Conservation (phyloP, 2,888 invertebrate genomes). For the Taphrorychus bicolor region DNA sequence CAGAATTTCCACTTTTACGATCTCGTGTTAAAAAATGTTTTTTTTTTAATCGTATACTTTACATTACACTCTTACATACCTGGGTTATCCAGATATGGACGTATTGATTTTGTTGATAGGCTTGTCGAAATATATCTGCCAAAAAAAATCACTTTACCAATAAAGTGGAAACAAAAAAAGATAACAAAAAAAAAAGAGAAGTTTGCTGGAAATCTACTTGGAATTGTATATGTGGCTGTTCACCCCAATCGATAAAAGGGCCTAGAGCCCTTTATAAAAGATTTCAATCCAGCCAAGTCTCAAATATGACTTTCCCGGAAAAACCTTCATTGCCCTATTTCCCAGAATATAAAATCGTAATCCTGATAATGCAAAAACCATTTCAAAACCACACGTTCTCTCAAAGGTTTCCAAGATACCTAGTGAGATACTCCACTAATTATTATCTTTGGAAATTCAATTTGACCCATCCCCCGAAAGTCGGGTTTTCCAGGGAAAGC, state of each 20-base stretch:
- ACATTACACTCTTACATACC: conserved; percentile 42
- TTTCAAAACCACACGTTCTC: too few species aligned
- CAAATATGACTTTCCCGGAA: conserved; percentile 14
- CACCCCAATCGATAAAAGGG: conserved; percentile 15
- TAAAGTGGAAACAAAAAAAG: too few species aligned
- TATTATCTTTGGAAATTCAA: too few species aligned
- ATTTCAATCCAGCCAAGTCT: conserved; percentile 18
- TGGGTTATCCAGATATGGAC: conserved; percentile 50
- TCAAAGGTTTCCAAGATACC: too few species aligned
- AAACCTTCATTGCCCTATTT: background rate
- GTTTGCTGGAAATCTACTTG: conserved; percentile 2
- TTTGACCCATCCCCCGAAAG: background rate
- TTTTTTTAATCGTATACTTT: background rate
- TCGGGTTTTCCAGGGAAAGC: background rate
- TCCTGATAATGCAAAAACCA: too few species aligned
- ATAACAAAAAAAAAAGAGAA: background rate
- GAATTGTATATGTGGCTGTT: conserved; percentile 19
- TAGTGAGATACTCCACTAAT: too few species aligned
- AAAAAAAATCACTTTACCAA: too few species aligned
- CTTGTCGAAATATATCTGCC: conserved; percentile 47
- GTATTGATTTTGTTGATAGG: conserved; percentile 40
- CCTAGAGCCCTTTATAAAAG: conserved; percentile 23
- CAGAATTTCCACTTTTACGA: conserved; percentile 52
- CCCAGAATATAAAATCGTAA: too few species aligned
- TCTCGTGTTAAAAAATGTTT: conserved; percentile 46